Base-by-base conservation (phyloP, 2,113 vertebrate species). In the Myrmecophaga tridactyla region DNA sequence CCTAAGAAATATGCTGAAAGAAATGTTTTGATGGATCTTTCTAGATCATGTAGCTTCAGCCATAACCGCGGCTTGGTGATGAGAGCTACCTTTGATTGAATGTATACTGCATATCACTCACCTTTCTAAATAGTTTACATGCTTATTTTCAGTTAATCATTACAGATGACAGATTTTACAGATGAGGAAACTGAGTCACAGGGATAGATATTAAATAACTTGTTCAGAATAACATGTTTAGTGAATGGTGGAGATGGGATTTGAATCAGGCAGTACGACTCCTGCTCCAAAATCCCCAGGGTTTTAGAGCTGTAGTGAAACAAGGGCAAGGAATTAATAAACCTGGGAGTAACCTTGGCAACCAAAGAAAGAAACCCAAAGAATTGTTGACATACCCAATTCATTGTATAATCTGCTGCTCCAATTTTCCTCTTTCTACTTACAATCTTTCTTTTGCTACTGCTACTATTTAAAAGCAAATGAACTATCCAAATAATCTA, bases 271-370 rank as follows among this genome's bases (percentile, higher is more conserved):
- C 46, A 77, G 21, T 73, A 43, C 88, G 58, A 56, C 11, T 18
- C 11, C 1, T 8, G 58, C 20, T 53, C 60, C n/a, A 83, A 53
- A 17, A 90, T 48, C 5, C 36, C 25, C 84, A 14, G 39, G 20
- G 65, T 86, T 94, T 90, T 10, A 23, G 23, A 92, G 62, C 65
- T 90, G 27, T 86, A 29, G 88, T 77, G 75, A 73, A 82, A 90
- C n/a, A 83, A 67, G 14, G 58, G 8, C 72, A 60, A n/a, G 17
- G 4, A 13, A 17, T 72, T 41, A 73, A 90, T 67, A 46, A 63
- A 14, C 31, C 17, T 72, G 29, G 25, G 23, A 34, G 60, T 92
- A 48, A 43, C 51, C 29, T 58, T 72, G 43, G 46, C 84, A 91
- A 62, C 72, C 67, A 60, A 83, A 36, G 87, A 86, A 93, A 62